Evolutionary conservation across 2,888 invertebrate genomes (phyloP).

Genomic region (Drosophila mercatorum): DNA sequence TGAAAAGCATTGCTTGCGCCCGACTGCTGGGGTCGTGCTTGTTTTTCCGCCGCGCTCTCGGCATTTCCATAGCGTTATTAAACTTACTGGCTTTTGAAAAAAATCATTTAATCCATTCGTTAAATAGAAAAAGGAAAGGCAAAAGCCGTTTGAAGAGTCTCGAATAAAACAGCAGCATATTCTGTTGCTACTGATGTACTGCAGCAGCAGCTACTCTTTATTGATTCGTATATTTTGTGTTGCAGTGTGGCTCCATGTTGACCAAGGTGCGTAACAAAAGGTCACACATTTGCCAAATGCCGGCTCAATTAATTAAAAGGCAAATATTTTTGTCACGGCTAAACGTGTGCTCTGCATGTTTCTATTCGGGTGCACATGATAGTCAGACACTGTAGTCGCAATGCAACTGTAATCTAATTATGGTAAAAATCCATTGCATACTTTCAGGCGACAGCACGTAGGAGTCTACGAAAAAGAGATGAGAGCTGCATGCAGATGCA

Average conservation of each 20-base stretch:
- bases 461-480: neutral
- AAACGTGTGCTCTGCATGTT: neutral
- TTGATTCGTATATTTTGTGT: neutral
- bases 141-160: neutral
- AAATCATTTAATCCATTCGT: neutral
- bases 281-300: neutral
- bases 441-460: neutral
- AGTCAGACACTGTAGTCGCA: neutral
- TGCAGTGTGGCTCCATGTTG: neutral
- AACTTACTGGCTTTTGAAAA: neutral
- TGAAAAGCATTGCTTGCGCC: neutral
- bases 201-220: no score
- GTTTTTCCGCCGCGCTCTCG: neutral
- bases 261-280: neutral
- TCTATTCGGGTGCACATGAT: neutral
- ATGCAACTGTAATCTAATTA: neutral
- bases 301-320: neutral
- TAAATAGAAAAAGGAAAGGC: neutral
- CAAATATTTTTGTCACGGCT: neutral
- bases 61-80: neutral
- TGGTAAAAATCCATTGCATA: neutral
- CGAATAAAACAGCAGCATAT: neutral
- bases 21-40: no score
- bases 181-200: no score
- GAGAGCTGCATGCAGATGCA: neutral